phyloP scores from a whole-genome alignment of 2,797 vertebrate species.

The Siniperca scherzeri region DNA sequence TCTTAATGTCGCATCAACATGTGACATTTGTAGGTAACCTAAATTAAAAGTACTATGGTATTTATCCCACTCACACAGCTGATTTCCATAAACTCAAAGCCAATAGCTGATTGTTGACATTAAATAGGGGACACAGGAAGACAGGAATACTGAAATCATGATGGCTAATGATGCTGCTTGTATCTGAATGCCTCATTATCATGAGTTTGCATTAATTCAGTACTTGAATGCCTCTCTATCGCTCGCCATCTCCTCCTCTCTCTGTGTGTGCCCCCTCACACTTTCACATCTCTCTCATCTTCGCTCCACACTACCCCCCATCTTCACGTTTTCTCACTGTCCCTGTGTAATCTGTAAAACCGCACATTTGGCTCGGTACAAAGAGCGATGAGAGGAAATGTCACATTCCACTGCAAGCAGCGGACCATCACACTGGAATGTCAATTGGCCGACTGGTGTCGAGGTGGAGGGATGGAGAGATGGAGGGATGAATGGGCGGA shows the following conservation, averaged over 20 bases:
- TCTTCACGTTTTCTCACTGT: constrained; percentile 51
- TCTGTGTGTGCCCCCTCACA: constrained; percentile 12
- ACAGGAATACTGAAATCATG: constrained; percentile 34
- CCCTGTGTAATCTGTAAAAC: constrained; percentile 70
- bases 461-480: constrained; percentile 42
- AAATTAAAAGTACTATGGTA: constrained; percentile 40
- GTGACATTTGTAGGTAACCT: constrained; percentile 51
- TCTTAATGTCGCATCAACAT: constrained; percentile 60
- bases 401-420: constrained; percentile 65
- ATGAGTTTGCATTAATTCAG: constrained; percentile 59
- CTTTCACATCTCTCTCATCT: constrained; percentile 49
- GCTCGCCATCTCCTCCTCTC: constrained; percentile 9
- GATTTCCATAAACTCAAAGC: constrained; percentile 46
- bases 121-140: constrained; percentile 39
- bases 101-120: constrained; percentile 50
- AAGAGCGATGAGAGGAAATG: constrained; percentile 68
- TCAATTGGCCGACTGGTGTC: constrained; percentile 64
- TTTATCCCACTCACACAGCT: constrained; percentile 30
- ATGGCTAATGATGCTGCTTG: constrained; percentile 55
- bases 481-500: constrained; percentile 58
- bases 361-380: constrained; percentile 57
- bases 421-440: constrained; percentile 68
- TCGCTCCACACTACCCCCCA: constrained; percentile 25
- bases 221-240: constrained; percentile 32
- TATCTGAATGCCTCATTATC: constrained; percentile 64